Percentiles rank a stretch among this genome's conserved stretches.
These are phyloP conservation scores for Sinocyclocheilus anophthalmus DNA, from an alignment of 2,113 vertebrate genomes.

Conservation along the genomic window DNA sequence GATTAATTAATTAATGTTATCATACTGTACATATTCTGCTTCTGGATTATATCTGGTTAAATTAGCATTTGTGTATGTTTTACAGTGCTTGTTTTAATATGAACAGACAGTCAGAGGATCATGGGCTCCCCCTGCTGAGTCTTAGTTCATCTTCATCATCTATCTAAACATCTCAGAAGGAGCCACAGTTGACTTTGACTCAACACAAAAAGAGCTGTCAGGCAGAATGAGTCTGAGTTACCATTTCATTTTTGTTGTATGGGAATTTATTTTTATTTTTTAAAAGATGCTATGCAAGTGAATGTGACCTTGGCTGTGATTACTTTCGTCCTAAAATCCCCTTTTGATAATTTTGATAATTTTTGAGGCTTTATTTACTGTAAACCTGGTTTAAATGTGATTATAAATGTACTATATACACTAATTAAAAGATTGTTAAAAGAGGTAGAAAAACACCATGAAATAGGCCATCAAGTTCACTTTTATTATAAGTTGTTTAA, in stretches of 20 bases:
- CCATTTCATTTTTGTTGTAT: background rate
- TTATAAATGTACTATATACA: too few species aligned
- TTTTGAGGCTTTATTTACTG: background rate
- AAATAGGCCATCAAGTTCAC: too few species aligned
- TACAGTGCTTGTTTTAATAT: background rate
- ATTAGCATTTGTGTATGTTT: background rate
- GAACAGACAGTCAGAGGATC: background rate
- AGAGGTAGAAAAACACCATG: too few species aligned
- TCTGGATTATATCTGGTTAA: background rate
- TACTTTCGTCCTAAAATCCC: background rate
- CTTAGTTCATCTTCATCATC: background rate
- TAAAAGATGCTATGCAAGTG: background rate
- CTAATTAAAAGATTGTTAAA: too few species aligned
- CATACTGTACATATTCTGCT: background rate
- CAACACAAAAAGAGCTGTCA: background rate
- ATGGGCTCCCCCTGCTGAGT: constrained; percentile 3
- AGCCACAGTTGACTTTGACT: background rate
- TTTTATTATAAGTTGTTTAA: too few species aligned
- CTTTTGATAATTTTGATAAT: background rate
- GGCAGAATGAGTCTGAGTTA: background rate
- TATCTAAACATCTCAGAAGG: background rate
- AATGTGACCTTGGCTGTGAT: background rate
- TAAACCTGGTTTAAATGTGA: background rate
- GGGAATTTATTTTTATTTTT: too few species aligned
- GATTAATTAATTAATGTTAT: background rate